Conservation (phyloP, 2,113 vertebrate species). For the Silurus glanis region DNA sequence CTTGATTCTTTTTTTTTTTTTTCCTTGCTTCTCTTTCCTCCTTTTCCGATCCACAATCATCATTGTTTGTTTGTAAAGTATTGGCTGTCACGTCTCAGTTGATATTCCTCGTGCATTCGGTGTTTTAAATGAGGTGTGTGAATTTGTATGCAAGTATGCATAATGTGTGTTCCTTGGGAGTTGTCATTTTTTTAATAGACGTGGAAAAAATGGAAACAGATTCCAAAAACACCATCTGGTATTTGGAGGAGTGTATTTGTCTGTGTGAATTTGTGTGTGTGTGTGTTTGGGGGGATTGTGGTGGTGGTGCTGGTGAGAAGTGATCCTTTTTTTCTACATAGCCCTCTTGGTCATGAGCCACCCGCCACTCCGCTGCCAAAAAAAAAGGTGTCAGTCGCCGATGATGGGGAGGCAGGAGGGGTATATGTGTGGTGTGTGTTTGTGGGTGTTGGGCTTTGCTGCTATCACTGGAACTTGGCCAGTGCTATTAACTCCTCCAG, state of each 20-base stretch:
- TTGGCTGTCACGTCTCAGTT: conserved; percentile 47
- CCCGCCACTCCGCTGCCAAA: conserved; percentile 88
- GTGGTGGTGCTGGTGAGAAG: conserved; percentile 84
- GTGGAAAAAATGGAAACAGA: conserved; percentile 86
- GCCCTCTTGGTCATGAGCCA: conserved; percentile 90
- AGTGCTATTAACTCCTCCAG: conserved; percentile 58
- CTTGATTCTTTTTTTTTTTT: conserved; percentile 12
- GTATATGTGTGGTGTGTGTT: conserved; percentile 48
- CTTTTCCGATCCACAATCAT: conserved; percentile 15
- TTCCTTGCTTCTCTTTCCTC: conserved; percentile 14
- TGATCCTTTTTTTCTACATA: conserved; percentile 81
- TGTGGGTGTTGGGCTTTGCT: conserved; percentile 53
- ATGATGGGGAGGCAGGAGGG: conserved; percentile 64
- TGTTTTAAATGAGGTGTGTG: conserved; percentile 43
- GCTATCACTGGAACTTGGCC: conserved; percentile 56
- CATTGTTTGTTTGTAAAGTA: conserved; percentile 50
- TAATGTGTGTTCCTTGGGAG: conserved; percentile 54
- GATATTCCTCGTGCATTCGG: conserved; percentile 37
- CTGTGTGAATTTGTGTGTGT: conserved; percentile 47
- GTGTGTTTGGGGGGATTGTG: conserved; percentile 20
- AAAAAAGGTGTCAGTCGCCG: conserved; percentile 89
- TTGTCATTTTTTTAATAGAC: conserved; percentile 79
- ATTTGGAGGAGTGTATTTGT: conserved; percentile 75
- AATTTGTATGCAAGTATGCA: conserved; percentile 46
- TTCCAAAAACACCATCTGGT: conserved; percentile 98